Evolutionary conservation across 2,797 vertebrate species (phyloP).

Genomic region (Falco concolor): DNA sequence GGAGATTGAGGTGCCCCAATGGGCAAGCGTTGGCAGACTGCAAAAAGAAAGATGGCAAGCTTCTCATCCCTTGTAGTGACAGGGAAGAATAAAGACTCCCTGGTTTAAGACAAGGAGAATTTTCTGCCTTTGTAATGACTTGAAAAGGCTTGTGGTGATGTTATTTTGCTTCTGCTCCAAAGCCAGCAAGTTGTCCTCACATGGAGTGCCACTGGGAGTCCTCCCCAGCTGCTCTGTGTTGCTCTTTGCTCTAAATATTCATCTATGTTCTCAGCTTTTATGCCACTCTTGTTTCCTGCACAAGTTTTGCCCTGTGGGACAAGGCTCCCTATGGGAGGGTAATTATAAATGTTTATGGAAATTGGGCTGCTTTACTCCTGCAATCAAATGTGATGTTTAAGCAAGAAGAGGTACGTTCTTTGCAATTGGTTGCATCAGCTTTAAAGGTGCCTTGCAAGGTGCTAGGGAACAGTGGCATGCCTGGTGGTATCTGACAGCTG

Average conservation of each 20-base stretch:
- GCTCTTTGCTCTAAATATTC: neutral
- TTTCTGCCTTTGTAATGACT: neutral
- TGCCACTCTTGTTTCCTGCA: neutral
- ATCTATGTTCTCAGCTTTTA: neutral
- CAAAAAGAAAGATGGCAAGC: neutral
- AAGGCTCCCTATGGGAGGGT: neutral
- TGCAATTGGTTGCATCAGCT: neutral
- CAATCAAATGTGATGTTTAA: neutral
- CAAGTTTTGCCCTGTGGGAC: neutral
- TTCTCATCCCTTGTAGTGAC: neutral
- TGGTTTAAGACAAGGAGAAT: neutral
- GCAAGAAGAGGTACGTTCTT: neutral
- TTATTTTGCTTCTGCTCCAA: neutral
- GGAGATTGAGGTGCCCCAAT: neutral
- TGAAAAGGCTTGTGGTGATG: neutral
- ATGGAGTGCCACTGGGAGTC: neutral
- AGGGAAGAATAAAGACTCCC: neutral
- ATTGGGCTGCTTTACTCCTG: neutral
- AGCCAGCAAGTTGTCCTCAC: neutral
- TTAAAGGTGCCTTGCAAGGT: neutral
- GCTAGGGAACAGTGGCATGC: neutral
- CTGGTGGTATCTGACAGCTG: neutral
- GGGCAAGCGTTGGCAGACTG: neutral
- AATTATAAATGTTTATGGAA: neutral
- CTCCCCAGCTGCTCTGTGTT: neutral